Percentiles rank a stretch among this genome's conserved stretches.
phyloP scores from a whole-genome alignment of 2,113 vertebrate species.

The Myotis brandtii region DNA sequence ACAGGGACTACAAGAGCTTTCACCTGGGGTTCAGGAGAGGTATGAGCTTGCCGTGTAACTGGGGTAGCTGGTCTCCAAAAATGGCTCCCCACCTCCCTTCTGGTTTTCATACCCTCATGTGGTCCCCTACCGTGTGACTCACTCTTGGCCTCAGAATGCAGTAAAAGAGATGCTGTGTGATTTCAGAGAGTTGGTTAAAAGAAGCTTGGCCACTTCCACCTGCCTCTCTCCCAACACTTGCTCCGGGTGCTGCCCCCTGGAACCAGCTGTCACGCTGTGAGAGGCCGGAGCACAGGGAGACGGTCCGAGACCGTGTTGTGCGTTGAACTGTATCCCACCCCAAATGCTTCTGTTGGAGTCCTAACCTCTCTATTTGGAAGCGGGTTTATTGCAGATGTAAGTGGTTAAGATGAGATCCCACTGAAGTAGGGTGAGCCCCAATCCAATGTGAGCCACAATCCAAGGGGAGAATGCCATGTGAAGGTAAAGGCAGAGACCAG shows the following conservation, averaged over 20 bases:
- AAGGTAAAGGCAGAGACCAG: not conserved
- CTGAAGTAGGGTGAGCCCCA: no score
- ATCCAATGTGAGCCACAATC: not conserved
- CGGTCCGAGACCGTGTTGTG: not conserved
- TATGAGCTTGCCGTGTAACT: not conserved
- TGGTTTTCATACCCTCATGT: rapidly evolving
- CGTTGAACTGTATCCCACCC: not conserved
- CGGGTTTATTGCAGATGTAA: not conserved
- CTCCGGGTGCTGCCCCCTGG: not conserved
- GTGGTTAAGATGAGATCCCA: not conserved
- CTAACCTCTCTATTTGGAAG: not conserved
- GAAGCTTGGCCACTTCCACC: no score
- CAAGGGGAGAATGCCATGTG: not conserved
- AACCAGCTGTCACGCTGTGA: not conserved
- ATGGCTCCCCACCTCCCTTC: not conserved
- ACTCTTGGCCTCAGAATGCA: not conserved
- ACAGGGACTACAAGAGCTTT: not conserved
- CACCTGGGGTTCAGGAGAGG: not conserved
- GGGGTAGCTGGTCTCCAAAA: not conserved
- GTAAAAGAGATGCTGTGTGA: not conserved
- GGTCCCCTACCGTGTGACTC: not conserved
- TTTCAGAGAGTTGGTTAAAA: not conserved
- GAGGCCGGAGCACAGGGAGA: not conserved
- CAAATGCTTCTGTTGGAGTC: not conserved
- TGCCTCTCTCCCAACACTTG: not conserved